Evolutionary conservation across 1,140 invertebrate genomes (phyloP).

Genomic region (Hesperophylax magnus): DNA sequence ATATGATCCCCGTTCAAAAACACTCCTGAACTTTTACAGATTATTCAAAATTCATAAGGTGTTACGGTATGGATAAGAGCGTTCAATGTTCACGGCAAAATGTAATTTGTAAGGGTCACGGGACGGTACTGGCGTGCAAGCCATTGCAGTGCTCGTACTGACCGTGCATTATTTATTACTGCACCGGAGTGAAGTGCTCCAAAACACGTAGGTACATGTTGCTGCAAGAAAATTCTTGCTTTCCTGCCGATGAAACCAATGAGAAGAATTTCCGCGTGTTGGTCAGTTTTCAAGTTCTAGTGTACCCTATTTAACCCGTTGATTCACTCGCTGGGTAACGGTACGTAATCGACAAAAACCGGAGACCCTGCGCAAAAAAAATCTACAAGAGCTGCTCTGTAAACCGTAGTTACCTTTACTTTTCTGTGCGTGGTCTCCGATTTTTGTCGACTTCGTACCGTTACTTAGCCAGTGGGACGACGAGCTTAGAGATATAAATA

Average conservation of each 20-base stretch:
- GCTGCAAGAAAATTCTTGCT: background rate
- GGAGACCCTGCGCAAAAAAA: too few species aligned
- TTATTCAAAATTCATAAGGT: slow-evolving; percentile 36
- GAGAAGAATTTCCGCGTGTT: too few species aligned
- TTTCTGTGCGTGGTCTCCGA: too few species aligned
- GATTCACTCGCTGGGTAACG: too few species aligned
- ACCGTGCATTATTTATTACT: background rate
- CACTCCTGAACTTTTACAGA: background rate
- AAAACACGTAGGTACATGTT: background rate
- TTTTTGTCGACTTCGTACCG: too few species aligned
- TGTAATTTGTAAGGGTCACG: slow-evolving; percentile 39
- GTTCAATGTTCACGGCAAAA: slow-evolving; percentile 43
- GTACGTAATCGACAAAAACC: too few species aligned
- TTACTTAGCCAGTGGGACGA: too few species aligned
- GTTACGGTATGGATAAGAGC: slow-evolving; percentile 17
- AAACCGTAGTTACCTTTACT: too few species aligned
- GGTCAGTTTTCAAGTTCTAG: too few species aligned
- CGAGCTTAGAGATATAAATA: too few species aligned
- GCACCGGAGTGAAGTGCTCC: background rate
- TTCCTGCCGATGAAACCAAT: background rate
- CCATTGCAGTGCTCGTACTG: background rate
- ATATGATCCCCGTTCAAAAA: background rate
- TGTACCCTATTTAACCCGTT: too few species aligned
- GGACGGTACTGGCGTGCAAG: background rate
- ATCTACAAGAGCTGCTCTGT: too few species aligned